These are phyloP conservation scores for Leptobrachium leishanense DNA, from an alignment of 2,113 vertebrate species.

Conservation along the genomic window DNA sequence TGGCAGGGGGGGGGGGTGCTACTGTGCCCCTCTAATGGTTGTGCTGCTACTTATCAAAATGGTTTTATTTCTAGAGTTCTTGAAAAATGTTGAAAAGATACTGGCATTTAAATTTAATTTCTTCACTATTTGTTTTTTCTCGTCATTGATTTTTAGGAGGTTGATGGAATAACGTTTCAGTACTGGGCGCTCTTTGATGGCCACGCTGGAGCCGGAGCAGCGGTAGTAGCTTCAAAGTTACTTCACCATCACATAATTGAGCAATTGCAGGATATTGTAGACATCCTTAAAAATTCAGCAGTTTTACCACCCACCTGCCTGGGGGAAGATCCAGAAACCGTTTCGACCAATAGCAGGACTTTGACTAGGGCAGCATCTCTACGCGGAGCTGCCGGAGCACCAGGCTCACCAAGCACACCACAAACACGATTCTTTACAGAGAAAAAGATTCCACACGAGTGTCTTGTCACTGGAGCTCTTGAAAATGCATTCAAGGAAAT, in stretches of 20 bases:
- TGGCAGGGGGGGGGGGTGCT: too few relatives aligned
- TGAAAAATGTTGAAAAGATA: too few relatives aligned
- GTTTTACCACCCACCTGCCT: slow-evolving; percentile 82
- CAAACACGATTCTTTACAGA: slow-evolving; percentile 91
- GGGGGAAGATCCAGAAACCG: slow-evolving; percentile 81
- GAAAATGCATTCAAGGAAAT: slow-evolving; percentile 97
- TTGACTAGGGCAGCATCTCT: slow-evolving; percentile 88
- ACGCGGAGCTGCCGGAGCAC: slow-evolving; percentile 81
- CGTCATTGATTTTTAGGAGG: slow-evolving; percentile 62
- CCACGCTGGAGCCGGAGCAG: slow-evolving; percentile 88
- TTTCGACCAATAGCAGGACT: slow-evolving; percentile 67
- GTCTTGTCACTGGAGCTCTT: slow-evolving; percentile 90
- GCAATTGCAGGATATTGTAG: slow-evolving; percentile 89
- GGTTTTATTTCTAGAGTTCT: too few relatives aligned
- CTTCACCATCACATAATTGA: slow-evolving; percentile 87
- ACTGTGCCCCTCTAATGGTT: too few relatives aligned
- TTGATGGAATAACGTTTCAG: slow-evolving; percentile 81
- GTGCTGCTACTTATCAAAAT: too few relatives aligned
- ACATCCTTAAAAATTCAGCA: slow-evolving; percentile 79
- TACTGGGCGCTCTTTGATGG: slow-evolving; percentile 97
- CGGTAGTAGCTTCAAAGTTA: slow-evolving; percentile 84
- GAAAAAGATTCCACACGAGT: slow-evolving; percentile 93
- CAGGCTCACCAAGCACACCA: slow-evolving; percentile 82
- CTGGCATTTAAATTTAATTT: not conserved
- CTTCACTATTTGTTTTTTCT: not conserved